Conservation (phyloP, 2,797 vertebrate species). For the Mormyrops boulengeri region DNA sequence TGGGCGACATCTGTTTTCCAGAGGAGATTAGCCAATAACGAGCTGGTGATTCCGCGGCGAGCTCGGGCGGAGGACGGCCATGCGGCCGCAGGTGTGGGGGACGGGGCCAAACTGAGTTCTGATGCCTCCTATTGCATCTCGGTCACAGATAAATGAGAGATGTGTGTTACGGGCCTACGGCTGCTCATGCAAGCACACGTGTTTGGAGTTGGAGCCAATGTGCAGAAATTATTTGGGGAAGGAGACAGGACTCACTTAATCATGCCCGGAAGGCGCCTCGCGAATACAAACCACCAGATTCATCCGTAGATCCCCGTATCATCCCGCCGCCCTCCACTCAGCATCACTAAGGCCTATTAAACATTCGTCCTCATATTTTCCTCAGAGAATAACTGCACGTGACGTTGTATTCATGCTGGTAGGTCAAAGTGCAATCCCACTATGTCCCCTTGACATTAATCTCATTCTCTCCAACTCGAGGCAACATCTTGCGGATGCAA, state of each 20-base stretch:
- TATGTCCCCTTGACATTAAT: not conserved
- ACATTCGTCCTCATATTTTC: not conserved
- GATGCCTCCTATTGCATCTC: not conserved
- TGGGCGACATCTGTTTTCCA: slow-evolving; percentile 18
- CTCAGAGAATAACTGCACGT: not conserved
- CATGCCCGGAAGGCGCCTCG: not conserved
- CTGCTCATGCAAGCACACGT: not conserved
- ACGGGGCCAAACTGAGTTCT: not conserved
- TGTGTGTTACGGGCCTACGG: no score
- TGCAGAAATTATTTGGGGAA: not conserved
- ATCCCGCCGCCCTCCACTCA: not conserved
- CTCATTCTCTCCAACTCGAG: not conserved
- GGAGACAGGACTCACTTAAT: not conserved
- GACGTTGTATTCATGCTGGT: not conserved
- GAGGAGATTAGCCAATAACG: slow-evolving; percentile 17
- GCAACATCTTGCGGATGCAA: not conserved
- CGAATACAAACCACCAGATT: not conserved
- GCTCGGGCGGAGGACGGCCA: not conserved
- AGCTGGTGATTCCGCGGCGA: not conserved
- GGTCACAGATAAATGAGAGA: not conserved
- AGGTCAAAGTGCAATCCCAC: not conserved
- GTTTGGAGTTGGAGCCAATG: not conserved
- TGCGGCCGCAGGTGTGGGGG: not conserved
- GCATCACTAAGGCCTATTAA: not conserved
- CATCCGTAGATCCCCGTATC: not conserved